These are phyloP conservation scores for Chrysomallon squamiferum DNA, from an alignment of 1,140 invertebrate species.

Conservation along the genomic window DNA sequence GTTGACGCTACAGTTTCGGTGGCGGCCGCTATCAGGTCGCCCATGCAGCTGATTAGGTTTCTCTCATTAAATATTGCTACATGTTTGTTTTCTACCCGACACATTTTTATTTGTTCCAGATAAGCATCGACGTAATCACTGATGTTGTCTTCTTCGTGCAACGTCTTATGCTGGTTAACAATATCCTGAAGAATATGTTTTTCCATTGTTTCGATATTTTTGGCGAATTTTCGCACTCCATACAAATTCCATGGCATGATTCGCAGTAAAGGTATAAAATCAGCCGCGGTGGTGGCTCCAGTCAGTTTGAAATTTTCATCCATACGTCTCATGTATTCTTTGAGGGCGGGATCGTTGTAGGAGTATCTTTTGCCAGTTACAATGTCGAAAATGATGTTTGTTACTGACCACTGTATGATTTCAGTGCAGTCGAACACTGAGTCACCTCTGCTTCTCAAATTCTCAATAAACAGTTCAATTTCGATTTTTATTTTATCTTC, in stretches of 20 bases:
- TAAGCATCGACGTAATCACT: neutral
- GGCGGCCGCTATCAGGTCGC: conserved; percentile 86
- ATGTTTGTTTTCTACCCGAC: neutral
- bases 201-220: neutral
- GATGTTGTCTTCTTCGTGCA: neutral
- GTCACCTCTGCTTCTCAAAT: conserved; percentile 10
- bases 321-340: conserved; percentile 7
- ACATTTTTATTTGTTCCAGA: neutral
- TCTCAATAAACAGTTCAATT: conserved; percentile 15
- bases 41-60: conserved; percentile 17
- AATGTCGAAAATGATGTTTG: conserved; percentile 86
- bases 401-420: conserved; percentile 24
- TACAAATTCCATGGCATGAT: conserved; percentile 23
- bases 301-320: conserved; percentile 11
- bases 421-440: conserved; percentile 22
- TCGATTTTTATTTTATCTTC: conserved; percentile 76
- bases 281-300: conserved; percentile 8
- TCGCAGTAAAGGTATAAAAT: conserved; percentile 24
- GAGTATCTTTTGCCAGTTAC: conserved; percentile 76
- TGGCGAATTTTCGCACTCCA: conserved; percentile 7
- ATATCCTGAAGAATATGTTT: neutral
- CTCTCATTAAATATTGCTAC: neutral
- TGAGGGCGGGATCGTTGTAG: conserved; percentile 58
- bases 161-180: neutral
- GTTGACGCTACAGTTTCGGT: conserved; percentile 86